Evolutionary conservation across 2,888 invertebrate species (phyloP).

Genomic region (Ptychoptera contaminata): DNA sequence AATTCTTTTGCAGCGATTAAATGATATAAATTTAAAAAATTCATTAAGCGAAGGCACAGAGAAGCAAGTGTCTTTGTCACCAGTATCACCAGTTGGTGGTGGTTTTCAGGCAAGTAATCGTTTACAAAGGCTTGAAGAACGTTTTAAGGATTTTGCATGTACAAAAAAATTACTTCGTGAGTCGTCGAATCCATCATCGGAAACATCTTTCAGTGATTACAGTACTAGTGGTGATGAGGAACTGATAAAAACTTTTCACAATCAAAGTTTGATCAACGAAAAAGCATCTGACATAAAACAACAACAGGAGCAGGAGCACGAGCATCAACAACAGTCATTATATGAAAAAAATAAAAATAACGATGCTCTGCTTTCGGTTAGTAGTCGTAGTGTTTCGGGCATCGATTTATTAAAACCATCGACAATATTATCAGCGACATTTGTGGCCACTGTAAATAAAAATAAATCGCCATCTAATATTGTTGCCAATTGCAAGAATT

Average conservation of each 20-base stretch:
- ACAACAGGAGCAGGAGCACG: too few relatives aligned
- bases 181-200: neutral
- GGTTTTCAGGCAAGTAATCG: slow-evolving; percentile 32
- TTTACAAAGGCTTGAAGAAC: slow-evolving; percentile 33
- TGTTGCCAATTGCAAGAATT: neutral
- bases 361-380: neutral
- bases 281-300: too few relatives aligned
- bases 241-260: too few relatives aligned
- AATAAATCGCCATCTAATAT: neutral
- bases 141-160: slow-evolving; percentile 21
- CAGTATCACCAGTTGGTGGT: slow-evolving; percentile 9
- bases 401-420: neutral
- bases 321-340: too few relatives aligned
- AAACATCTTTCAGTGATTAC: neutral
- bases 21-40: too few relatives aligned
- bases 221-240: neutral
- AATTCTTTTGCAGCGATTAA: too few relatives aligned
- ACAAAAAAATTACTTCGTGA: slow-evolving; percentile 10
- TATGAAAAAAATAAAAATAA: too few relatives aligned
- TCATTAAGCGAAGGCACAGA: too few relatives aligned
- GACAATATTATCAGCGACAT: neutral
- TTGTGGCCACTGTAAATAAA: slow-evolving; percentile 1
- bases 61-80: too few relatives aligned
- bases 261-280: too few relatives aligned
- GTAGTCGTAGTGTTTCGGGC: neutral